phyloP scores from a whole-genome alignment of 2,888 invertebrate genomes.

The Drosophila niveifrons region DNA sequence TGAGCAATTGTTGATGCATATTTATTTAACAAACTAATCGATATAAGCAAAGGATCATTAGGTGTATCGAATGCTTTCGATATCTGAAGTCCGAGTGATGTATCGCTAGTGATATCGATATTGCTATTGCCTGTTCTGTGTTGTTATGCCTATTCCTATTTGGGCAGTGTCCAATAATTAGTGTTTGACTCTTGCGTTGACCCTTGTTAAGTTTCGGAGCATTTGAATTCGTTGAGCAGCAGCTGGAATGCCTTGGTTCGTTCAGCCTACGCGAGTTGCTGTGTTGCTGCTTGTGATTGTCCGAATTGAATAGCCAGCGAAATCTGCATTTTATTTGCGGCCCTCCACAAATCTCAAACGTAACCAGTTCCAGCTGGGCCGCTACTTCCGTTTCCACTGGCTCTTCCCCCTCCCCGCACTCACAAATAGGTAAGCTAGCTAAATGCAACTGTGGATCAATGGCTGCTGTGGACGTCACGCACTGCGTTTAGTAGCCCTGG shows the following conservation, averaged over 20 bases:
- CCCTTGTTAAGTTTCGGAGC: slow-evolving; percentile 34
- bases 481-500: slow-evolving; percentile 3
- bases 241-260: slow-evolving; percentile 25
- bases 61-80: background rate
- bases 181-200: slow-evolving; percentile 34
- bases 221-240: slow-evolving; percentile 24
- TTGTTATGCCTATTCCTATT: slow-evolving; percentile 6
- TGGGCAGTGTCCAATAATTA: slow-evolving; percentile 19
- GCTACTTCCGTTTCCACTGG: slow-evolving; percentile 28
- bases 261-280: slow-evolving; percentile 19
- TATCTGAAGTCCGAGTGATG: background rate
- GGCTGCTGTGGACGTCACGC: slow-evolving; percentile 31
- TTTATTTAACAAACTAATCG: background rate
- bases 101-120: background rate
- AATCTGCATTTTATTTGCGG: slow-evolving; percentile 48
- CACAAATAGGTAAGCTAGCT: background rate
- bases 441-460: slow-evolving; percentile 21
- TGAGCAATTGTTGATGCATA: background rate
- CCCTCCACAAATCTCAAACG: slow-evolving; percentile 3
- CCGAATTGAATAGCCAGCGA: slow-evolving; percentile 40
- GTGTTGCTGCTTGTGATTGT: slow-evolving; percentile 17
- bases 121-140: background rate
- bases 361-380: slow-evolving; percentile 40
- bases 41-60: background rate
- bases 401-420: background rate